phyloP scores from a whole-genome alignment of 1,140 invertebrate species.

The Amyelois transitella region DNA sequence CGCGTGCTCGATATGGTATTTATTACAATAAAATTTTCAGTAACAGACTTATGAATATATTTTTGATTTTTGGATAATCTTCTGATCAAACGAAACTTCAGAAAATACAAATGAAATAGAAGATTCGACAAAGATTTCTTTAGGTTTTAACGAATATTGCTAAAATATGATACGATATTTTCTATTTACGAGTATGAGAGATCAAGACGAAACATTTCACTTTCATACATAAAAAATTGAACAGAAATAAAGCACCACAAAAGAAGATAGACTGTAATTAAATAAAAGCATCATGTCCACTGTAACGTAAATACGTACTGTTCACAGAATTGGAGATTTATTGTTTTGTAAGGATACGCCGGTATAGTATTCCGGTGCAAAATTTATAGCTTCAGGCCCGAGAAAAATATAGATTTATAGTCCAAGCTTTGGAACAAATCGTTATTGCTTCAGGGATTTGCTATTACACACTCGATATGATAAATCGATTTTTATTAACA shows the following conservation, averaged over 20 bases:
- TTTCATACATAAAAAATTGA: no score
- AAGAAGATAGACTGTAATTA: background rate
- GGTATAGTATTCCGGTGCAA: background rate
- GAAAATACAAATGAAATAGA: no score
- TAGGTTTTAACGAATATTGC: no score
- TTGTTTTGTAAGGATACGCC: background rate
- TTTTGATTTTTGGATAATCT: no score
- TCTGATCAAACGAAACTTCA: no score
- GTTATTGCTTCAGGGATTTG: background rate
- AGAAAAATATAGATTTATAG: background rate
- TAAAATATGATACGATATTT: no score
- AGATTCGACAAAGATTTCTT: no score
- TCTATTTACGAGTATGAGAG: no score
- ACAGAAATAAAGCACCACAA: background rate
- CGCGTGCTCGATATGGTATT: no score
- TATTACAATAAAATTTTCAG: no score
- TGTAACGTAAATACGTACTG: background rate
- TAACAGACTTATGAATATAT: no score
- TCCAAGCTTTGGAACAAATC: background rate
- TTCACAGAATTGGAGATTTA: background rate
- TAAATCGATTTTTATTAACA: background rate
- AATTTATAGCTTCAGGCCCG: background rate
- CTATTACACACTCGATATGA: background rate
- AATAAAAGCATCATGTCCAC: background rate
- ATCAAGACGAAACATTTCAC: no score